Percentiles rank a stretch among this genome's conserved stretches.
Conservation (phyloP, 2,113 vertebrate genomes). For the Thunnus maccoyii region DNA sequence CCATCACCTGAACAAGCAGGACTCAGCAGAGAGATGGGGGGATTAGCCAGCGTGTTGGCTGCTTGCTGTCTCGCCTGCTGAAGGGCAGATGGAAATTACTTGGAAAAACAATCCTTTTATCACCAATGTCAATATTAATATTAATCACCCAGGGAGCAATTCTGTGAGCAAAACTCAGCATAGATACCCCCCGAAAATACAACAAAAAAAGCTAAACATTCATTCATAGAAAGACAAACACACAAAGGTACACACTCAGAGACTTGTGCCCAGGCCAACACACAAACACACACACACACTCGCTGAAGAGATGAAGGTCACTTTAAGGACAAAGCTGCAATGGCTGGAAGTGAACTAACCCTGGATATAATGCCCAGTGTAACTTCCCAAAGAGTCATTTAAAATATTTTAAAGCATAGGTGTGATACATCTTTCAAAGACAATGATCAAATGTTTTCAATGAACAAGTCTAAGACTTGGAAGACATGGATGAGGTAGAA, state of each 20-base stretch:
- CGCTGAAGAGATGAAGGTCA: constrained; percentile 40
- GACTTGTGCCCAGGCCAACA: neutral
- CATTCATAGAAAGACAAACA: constrained; percentile 47
- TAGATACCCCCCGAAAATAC: neutral
- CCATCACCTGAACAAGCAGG: constrained; percentile 72
- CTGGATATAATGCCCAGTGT: neutral
- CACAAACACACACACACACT: constrained; percentile 6
- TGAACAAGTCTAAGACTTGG: neutral
- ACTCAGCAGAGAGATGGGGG: constrained; percentile 50
- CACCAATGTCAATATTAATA: constrained; percentile 77
- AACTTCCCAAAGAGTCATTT: neutral
- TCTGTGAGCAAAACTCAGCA: constrained; percentile 36
- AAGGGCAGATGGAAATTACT: constrained; percentile 80
- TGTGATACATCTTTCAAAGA: neutral
- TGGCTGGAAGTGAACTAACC: constrained; percentile 8
- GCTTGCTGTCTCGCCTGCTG: constrained; percentile 68
- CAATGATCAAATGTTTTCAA: no score
- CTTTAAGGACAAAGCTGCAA: constrained; percentile 16
- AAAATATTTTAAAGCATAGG: neutral
- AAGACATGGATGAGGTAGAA: neutral
- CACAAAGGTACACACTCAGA: constrained; percentile 7
- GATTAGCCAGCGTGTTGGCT: constrained; percentile 68
- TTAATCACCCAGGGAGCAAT: constrained; percentile 69
- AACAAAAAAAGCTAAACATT: constrained; percentile 17
- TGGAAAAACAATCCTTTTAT: constrained; percentile 73